Evolutionary conservation across 2,113 vertebrate genomes (phyloP), one percentile per base, ranked within the genome.

Genomic region (Todiramphus chloris): DNA sequence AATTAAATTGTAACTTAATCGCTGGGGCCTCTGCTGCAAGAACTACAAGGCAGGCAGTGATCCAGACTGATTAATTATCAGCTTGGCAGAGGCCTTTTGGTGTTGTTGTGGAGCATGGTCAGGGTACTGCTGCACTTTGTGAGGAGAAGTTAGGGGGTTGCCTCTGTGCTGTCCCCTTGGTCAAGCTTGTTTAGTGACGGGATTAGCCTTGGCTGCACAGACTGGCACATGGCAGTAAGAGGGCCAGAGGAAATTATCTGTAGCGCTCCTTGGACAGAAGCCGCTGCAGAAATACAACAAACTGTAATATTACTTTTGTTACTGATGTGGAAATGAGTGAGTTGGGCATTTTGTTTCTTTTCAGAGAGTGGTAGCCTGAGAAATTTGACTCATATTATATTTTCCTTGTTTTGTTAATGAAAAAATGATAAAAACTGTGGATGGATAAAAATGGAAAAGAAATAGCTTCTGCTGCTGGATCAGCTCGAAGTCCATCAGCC

Each of bases 11-110:
- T 94, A 96, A 94, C 91, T 94, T 96, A 87, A 94, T 93, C 18
- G 0, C 62, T 89, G 77, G 53, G 80, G 74, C 95, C 74, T 92
- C 83, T 87, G 63, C 81, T 76, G 53, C 55, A 76, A 91, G 74
- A 94, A 37, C 76, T 79, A 33, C 5, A 4, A 92, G 90, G 74
- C 76, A 67, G 92, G 95, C 96, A 84, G 0, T 58, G 89, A 73
- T 94, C 89, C 95, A 96, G 87, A 21, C 89, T 89, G 95, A 94
- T 95, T 96, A 94, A 96, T 96, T 95, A 92, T 95, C 89, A 91
- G 41, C 86, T 46, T 95, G 92, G 91, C 77, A 58, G 89, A 84
- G 58, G 74, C 25, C 0, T 78, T 79, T 84, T 80, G 77, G 77
- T 43, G 80, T 73, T 89, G 31, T 68, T 89, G 88, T 48, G 73